Base-by-base conservation (phyloP, 64 coral and sea anemone species). In the Porites australiensis region DNA sequence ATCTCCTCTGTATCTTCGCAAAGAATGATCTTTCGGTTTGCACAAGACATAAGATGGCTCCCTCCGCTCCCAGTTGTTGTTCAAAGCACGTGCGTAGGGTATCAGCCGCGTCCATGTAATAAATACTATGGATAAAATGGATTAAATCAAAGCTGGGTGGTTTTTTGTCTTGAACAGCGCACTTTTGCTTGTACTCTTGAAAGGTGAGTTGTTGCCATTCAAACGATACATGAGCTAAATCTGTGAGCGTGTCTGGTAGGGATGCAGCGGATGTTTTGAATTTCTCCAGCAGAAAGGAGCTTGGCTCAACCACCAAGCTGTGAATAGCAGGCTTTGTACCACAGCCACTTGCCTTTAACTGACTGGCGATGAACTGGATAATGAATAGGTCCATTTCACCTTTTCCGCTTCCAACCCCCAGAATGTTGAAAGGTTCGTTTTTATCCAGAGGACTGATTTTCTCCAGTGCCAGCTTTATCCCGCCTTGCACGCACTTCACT, bases 121-220 rank as follows among this genome's bases (percentile, higher is more conserved):
- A 80, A 44, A 80, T 80, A 18, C 77, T 80, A 55, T 80, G 77
- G 6, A 80, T n/a, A 61, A 80, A 80, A 44, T 80, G 77, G 55
- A 80, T 60, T 21, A 80, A 80, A 45, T 80, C 77, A 6, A 60
- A 44, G 52, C n/a, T 59, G 8, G 77, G 77, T 2, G 53, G 59
- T 12, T 27, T 80, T 55, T 80, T 80, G 77, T 80, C 77, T 60
- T 80, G 73, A 46, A 47, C 18, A 13, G 54, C 77, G 20, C 53
- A 60, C 27, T 12, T 58, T 27, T 15, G 54, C 77, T 27, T 58
- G 77, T 80, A 80, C 43, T 80, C 77, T 61, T 80, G 77, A 80
- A 80, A 80, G 14, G 77, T 80, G 3, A 52, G 37, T 11, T 27
- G 77, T 10, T 61, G 77, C 77, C 77, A 80, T 80, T 80, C 77